A percentile compares a stretch with the other conserved stretches of the same genome.
phyloP scores from a whole-genome alignment of 2,797 vertebrate species.

The Selene dorsalis region DNA sequence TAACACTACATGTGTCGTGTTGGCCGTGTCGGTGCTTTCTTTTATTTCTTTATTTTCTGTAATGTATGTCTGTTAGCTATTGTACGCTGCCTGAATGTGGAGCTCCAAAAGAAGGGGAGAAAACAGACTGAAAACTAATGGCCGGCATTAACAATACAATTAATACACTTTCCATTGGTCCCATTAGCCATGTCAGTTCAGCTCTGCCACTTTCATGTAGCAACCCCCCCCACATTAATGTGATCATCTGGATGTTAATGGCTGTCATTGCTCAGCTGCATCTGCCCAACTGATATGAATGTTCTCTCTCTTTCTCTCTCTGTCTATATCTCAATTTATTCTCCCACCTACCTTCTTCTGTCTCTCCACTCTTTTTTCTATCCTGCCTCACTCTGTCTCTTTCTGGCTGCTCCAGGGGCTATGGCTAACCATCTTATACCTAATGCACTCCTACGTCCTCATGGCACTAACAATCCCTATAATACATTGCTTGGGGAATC shows the following conservation, averaged over 20 bases:
- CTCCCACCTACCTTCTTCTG: slow-evolving; percentile 54
- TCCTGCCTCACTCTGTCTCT: slow-evolving; percentile 68
- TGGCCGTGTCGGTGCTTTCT: slow-evolving; percentile 29
- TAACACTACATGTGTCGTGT: slow-evolving; percentile 39
- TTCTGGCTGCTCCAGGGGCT: slow-evolving; percentile 97
- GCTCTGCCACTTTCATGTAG: slow-evolving; percentile 66
- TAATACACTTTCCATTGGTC: slow-evolving; percentile 61
- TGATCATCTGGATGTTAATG: slow-evolving; percentile 85
- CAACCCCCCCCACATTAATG: slow-evolving; percentile 66
- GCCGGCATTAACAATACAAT: slow-evolving; percentile 54
- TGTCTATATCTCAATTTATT: slow-evolving; percentile 64
- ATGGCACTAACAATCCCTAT: slow-evolving; percentile 99
- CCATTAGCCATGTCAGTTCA: slow-evolving; percentile 71
- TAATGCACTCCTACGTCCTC: slow-evolving; percentile 99
- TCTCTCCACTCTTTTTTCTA: slow-evolving; percentile 39
- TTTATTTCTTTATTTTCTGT: slow-evolving; percentile 8
- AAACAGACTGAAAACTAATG: slow-evolving; percentile 44
- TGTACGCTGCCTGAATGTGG: slow-evolving; percentile 56
- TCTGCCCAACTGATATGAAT: slow-evolving; percentile 92
- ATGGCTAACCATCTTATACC: slow-evolving; percentile 99
- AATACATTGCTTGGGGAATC: slow-evolving; percentile 99
- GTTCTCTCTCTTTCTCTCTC: slow-evolving; percentile 66
- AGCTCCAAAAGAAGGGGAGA: not conserved
- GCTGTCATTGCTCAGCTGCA: slow-evolving; percentile 90
- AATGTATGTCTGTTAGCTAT: slow-evolving; percentile 42